Base-by-base conservation (phyloP, 2,888 invertebrate genomes). In the Omphaloscelis lunosa region DNA sequence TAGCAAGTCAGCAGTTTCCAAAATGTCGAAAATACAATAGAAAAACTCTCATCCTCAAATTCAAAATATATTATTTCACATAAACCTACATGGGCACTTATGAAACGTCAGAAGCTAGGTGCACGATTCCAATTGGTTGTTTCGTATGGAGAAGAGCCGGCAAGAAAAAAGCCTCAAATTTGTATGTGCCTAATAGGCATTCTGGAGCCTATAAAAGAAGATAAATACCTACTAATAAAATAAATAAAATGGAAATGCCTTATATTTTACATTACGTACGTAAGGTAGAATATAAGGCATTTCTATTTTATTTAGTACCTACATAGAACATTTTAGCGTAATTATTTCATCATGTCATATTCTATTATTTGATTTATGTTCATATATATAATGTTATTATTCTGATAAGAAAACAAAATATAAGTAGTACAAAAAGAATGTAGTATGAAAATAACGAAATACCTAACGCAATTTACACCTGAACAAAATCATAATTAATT, bases 1-100 rank as follows among this genome's bases (percentile, higher is more conserved):
- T 58, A 4, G 20, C 27, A 11, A n/a, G 27, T 65, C 78, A 76
- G 67, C 27, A 76, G 8, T 76, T 59, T 48, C 15, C 6, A 76
- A 20, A 61, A 61, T 61, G 9, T n/a, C 27, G 15, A 39, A 45
- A 15, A 15, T 34, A 20, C 6, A 41, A 34, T 45, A 72, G 45
- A 45, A 6, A 8, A 27, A 23, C 5, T 5, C 8, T 56, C 45
- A n/a, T 7, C 27, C 20, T 41, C 15, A 53, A n/a, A n/a, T n/a
- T n/a, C n/a, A n/a, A n/a, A n/a, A n/a, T n/a, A n/a, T n/a, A n/a
- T n/a, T n/a, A n/a, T n/a, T n/a, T n/a, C n/a, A n/a, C n/a, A n/a
- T n/a, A n/a, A n/a, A n/a, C n/a, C n/a, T n/a, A n/a, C n/a, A n/a
- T n/a, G n/a, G n/a, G n/a, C n/a, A n/a, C n/a, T n/a, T n/a, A n/a